Conservation (phyloP, 2,113 vertebrate genomes). For the Recurvirostra avosetta region DNA sequence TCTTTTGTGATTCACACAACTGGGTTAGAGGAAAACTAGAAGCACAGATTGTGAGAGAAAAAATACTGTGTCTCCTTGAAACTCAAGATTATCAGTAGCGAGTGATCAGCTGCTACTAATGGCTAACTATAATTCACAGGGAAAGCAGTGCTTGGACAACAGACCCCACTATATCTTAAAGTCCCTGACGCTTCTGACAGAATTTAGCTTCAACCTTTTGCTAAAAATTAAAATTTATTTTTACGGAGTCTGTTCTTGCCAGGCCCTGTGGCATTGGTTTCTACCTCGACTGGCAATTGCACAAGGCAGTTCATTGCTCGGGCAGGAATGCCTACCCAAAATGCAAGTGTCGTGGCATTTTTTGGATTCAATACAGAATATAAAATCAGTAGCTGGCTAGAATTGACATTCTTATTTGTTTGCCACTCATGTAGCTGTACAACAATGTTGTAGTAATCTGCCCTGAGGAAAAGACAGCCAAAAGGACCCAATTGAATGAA, state of each 20-base stretch:
- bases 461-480: neutral
- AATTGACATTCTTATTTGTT: neutral
- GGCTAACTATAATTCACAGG: neutral
- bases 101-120: conserved; percentile 1
- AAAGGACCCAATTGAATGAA: neutral
- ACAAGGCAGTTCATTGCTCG: neutral
- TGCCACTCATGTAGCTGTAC: neutral
- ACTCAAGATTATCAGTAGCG: conserved; percentile 21
- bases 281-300: neutral
- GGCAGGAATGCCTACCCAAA: neutral
- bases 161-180: neutral
- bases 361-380: neutral
- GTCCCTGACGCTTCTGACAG: neutral
- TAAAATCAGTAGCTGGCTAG: neutral
- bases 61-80: conserved; percentile 13
- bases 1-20: conserved; percentile 68
- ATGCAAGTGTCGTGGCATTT: neutral
- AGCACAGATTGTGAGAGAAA: conserved; percentile 71
- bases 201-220: neutral
- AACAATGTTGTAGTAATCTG: neutral
- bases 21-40: conserved; percentile 30
- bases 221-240: neutral
- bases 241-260: neutral
- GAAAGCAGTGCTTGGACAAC: neutral
- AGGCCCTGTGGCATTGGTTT: neutral